These are phyloP conservation scores for Smittia sp. DNA, from an alignment of 2,888 invertebrate species.

Conservation along the genomic window DNA sequence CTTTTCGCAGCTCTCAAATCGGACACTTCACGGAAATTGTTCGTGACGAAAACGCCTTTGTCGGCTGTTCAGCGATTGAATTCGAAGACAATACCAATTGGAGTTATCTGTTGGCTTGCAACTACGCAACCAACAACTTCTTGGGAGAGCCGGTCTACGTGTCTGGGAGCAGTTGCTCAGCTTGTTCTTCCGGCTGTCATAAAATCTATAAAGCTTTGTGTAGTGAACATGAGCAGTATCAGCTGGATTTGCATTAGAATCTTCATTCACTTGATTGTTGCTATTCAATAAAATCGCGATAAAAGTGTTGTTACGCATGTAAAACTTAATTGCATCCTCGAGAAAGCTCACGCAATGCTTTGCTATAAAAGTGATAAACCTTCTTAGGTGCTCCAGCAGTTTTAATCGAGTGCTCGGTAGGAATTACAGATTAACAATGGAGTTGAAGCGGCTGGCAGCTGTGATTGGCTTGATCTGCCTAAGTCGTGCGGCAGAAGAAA, in stretches of 20 bases:
- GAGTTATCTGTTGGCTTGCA: background rate
- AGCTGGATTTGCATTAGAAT: background rate
- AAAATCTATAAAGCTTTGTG: background rate
- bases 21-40: conserved; percentile 13
- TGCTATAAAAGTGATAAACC: too few relatives aligned
- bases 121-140: conserved; percentile 17
- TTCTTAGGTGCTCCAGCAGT: too few relatives aligned
- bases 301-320: too few relatives aligned
- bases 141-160: background rate
- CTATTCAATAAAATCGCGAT: too few relatives aligned
- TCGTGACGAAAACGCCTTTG: background rate
- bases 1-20: background rate
- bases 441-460: background rate
- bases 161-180: background rate
- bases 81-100: background rate
- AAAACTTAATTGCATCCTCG: too few relatives aligned
- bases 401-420: too few relatives aligned
- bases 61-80: background rate
- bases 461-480: background rate
- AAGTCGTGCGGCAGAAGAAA: conserved; percentile 18
- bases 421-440: too few relatives aligned
- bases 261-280: too few relatives aligned
- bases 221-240: conserved; percentile 1
- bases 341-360: too few relatives aligned
- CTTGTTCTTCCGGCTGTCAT: conserved; percentile 8